phyloP scores from a whole-genome alignment of 2,113 vertebrate genomes.

The Bubo bubo region DNA sequence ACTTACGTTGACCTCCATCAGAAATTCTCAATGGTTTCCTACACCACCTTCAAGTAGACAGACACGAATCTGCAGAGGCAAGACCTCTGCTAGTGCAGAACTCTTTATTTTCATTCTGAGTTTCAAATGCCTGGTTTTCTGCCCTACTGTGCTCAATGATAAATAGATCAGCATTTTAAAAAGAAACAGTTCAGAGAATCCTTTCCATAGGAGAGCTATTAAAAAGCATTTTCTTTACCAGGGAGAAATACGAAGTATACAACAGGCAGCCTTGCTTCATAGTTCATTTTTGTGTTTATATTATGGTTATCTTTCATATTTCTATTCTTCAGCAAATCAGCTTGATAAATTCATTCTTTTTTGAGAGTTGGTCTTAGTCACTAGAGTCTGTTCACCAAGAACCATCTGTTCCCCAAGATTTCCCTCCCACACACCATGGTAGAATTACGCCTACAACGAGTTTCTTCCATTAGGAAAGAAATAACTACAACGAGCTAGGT shows the following conservation, averaged over 20 bases:
- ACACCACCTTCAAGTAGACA: neutral
- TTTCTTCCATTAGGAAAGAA: slow-evolving; percentile 44
- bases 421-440: slow-evolving; percentile 11
- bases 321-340: slow-evolving; percentile 21
- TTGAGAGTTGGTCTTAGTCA: slow-evolving; percentile 31
- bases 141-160: neutral
- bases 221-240: slow-evolving; percentile 20
- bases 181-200: neutral
- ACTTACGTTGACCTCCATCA: neutral
- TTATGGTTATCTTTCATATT: slow-evolving; percentile 16
- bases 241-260: neutral
- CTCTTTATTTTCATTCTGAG: neutral
- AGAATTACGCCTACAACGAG: slow-evolving; percentile 21
- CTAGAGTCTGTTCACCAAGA: slow-evolving; percentile 36
- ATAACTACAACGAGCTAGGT: neutral
- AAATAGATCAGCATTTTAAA: neutral
- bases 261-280: neutral
- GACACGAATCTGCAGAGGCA: neutral
- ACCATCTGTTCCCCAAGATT: slow-evolving; percentile 62
- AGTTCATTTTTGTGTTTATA: neutral
- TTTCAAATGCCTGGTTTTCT: neutral
- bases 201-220: neutral
- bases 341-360: slow-evolving; percentile 29
- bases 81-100: neutral
- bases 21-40: neutral